Conservation (phyloP, 1,140 invertebrate genomes). For the Ectropis grisescens region DNA sequence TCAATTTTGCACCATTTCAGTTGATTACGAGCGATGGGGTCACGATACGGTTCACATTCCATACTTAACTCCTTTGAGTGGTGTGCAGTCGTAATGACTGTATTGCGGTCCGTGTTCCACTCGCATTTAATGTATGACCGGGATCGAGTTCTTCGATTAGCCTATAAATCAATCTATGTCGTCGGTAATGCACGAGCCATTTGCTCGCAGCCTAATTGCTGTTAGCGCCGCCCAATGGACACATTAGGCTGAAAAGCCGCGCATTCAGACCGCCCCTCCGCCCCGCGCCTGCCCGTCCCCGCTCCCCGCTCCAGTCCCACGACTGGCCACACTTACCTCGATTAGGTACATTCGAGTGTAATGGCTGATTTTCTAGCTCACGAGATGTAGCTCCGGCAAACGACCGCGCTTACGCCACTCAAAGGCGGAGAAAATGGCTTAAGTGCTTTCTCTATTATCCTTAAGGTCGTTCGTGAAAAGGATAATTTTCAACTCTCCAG, state of each 20-base stretch:
- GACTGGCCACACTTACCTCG: slow-evolving; percentile 19
- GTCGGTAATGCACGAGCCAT: slow-evolving; percentile 64
- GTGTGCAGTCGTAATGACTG: slow-evolving; percentile 45
- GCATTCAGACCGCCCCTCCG: slow-evolving; percentile 13
- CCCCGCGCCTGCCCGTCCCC: slow-evolving; percentile 20
- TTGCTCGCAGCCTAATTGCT: slow-evolving; percentile 63
- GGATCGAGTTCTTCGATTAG: slow-evolving; percentile 24
- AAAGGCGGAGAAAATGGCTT: slow-evolving; percentile 70
- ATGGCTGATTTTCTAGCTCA: slow-evolving; percentile 69
- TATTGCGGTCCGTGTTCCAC: slow-evolving; percentile 30
- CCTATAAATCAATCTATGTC: slow-evolving; percentile 65
- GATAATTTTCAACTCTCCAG: slow-evolving; percentile 68
- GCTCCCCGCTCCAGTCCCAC: slow-evolving; percentile 17
- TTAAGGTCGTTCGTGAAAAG: slow-evolving; percentile 68
- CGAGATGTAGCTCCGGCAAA: slow-evolving; percentile 52
- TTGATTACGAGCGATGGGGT: slow-evolving; percentile 33
- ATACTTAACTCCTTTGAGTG: slow-evolving; percentile 32
- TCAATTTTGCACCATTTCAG: slow-evolving; percentile 27
- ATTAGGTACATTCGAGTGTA: slow-evolving; percentile 48
- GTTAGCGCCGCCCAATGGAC: slow-evolving; percentile 62
- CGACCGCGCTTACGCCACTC: slow-evolving; percentile 64
- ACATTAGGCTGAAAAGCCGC: slow-evolving; percentile 50
- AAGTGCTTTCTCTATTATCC: slow-evolving; percentile 70
- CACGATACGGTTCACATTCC: slow-evolving; percentile 31
- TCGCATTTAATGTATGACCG: slow-evolving; percentile 15